Conservation (phyloP, 2,888 invertebrate genomes). For the Allophyes oxyacanthae region DNA sequence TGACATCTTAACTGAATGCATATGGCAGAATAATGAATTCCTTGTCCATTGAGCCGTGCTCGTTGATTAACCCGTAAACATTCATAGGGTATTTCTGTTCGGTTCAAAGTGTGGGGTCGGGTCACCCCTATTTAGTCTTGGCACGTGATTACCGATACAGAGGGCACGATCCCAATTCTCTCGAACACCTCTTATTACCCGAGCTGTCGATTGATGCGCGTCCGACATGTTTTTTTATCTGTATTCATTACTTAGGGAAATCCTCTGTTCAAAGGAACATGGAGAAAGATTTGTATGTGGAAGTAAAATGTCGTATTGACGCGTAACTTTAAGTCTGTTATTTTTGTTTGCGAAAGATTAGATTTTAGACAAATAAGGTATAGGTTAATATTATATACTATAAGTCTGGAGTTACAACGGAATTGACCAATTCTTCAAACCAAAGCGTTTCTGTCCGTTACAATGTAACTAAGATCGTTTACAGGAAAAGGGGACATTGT, state of each 20-base stretch:
- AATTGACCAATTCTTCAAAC: slow-evolving; percentile 9
- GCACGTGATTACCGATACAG: slow-evolving; percentile 81
- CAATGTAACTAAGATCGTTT: slow-evolving; percentile 52
- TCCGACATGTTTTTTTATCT: slow-evolving; percentile 59
- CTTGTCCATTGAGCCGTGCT: slow-evolving; percentile 65
- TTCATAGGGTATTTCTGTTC: slow-evolving; percentile 75
- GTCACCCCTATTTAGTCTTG: slow-evolving; percentile 73
- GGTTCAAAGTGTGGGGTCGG: slow-evolving; percentile 70
- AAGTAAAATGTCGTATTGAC: background rate
- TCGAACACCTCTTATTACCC: slow-evolving; percentile 75
- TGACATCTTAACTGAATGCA: slow-evolving; percentile 55
- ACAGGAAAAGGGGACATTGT: slow-evolving; percentile 64
- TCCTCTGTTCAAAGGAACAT: slow-evolving; percentile 33
- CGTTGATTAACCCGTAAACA: slow-evolving; percentile 82
- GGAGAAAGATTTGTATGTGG: slow-evolving; percentile 27
- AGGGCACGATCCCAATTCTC: slow-evolving; percentile 82
- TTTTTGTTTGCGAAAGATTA: too few relatives aligned
- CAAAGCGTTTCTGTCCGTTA: slow-evolving; percentile 43
- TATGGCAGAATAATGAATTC: slow-evolving; percentile 69
- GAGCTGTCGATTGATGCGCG: slow-evolving; percentile 75
- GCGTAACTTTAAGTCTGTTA: background rate
- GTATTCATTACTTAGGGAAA: slow-evolving; percentile 41
- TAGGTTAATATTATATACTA: too few relatives aligned
- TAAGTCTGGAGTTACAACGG: background rate
- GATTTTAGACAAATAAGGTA: too few relatives aligned